Percentiles rank a stretch among this genome's conserved stretches.
Evolutionary conservation across 2,113 vertebrate species (phyloP).

Genomic region (Nothoprocta perdicaria): DNA sequence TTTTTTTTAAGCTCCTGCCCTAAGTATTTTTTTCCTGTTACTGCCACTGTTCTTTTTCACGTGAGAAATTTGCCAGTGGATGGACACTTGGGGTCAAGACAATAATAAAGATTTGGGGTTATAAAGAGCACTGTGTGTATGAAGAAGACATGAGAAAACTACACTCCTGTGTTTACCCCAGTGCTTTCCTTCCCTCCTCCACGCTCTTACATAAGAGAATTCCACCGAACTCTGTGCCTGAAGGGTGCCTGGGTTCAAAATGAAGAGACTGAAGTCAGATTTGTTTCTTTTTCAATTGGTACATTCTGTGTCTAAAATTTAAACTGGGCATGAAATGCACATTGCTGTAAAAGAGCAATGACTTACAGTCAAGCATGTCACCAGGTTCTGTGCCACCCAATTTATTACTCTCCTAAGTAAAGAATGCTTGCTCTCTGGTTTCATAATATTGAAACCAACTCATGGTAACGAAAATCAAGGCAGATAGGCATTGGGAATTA

Average conservation of each 20-base stretch:
- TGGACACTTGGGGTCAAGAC: background rate
- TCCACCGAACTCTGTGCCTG: background rate
- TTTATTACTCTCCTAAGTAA: background rate
- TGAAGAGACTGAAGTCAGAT: background rate
- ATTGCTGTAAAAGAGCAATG: background rate
- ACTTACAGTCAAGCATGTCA: background rate
- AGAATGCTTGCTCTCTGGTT: background rate
- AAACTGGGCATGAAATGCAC: background rate
- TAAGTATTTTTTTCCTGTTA: rapidly evolving
- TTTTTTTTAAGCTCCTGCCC: background rate
- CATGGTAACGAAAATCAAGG: background rate
- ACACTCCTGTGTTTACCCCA: background rate
- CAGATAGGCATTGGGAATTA: background rate
- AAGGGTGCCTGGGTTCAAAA: background rate
- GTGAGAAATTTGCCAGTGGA: background rate
- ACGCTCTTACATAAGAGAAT: background rate
- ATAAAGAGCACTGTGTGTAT: background rate
- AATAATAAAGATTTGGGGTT: background rate
- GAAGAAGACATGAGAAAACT: background rate
- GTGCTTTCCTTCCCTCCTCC: background rate
- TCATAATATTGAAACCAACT: background rate
- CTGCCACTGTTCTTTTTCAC: background rate
- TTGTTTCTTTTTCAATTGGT: background rate
- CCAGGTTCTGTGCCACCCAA: background rate
- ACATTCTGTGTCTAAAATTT: background rate